Evolutionary conservation across 2,888 invertebrate genomes (phyloP).

Genomic region (Agonopterix heracliana): DNA sequence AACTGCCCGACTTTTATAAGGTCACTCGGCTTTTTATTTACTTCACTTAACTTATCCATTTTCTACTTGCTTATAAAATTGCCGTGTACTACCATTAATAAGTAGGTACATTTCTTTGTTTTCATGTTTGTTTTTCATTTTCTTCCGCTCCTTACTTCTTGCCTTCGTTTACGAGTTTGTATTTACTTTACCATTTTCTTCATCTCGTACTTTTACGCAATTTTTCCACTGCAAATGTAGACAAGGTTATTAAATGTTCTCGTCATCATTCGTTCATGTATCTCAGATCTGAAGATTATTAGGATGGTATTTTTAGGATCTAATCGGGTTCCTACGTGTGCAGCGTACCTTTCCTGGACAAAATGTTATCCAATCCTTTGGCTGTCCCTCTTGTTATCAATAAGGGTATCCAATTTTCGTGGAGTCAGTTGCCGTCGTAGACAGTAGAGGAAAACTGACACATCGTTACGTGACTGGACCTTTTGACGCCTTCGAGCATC

Average conservation of each 20-base stretch:
- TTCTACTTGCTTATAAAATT: not conserved
- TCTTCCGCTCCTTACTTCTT: not conserved
- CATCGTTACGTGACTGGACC: conserved; percentile 61
- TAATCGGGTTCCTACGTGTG: no score
- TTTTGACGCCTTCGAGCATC: conserved; percentile 35
- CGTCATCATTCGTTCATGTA: no score
- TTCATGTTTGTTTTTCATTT: not conserved
- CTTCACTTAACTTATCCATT: conserved; percentile 5
- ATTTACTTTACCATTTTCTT: no score
- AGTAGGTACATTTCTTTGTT: not conserved
- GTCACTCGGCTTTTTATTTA: conserved; percentile 14
- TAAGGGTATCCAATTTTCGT: conserved; percentile 55
- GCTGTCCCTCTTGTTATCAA: conserved; percentile 40
- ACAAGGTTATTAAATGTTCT: no score
- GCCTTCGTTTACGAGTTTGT: not conserved
- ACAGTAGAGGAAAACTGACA: conserved; percentile 48
- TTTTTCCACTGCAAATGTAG: no score
- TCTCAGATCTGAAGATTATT: not conserved
- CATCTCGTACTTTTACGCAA: no score
- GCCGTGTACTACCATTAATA: not conserved
- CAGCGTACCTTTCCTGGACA: conserved; percentile 6
- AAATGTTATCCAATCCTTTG: conserved; percentile 27
- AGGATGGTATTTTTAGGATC: no score
- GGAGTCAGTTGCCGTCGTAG: conserved; percentile 31
- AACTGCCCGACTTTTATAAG: conserved; percentile 23